A percentile compares a stretch with the other conserved stretches of the same genome.
Conservation (phyloP, 2,888 invertebrate species). For the Tiphia femorata region DNA sequence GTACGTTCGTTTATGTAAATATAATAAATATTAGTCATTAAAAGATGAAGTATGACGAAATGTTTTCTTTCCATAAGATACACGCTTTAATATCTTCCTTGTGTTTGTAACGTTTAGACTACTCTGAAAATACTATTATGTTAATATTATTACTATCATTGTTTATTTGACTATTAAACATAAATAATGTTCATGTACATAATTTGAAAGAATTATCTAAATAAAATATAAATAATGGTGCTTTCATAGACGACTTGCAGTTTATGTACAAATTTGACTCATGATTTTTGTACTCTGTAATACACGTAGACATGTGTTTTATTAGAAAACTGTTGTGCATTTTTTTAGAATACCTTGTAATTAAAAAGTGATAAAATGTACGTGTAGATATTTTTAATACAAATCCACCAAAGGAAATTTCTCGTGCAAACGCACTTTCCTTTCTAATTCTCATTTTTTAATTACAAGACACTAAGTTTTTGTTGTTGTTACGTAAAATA, state of each 20-base stretch:
- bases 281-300: conserved; percentile 22
- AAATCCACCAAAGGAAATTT: not conserved
- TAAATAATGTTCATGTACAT: conserved; percentile 61
- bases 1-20: conserved; percentile 47
- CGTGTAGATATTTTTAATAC: not conserved
- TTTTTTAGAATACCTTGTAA: not conserved
- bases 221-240: conserved; percentile 65
- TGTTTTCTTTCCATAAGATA: conserved; percentile 42
- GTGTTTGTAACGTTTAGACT: conserved; percentile 55
- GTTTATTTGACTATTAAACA: conserved; percentile 56
- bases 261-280: conserved; percentile 24
- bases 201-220: conserved; percentile 58
- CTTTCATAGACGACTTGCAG: conserved; percentile 55
- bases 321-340: not conserved
- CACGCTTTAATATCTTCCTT: conserved; percentile 48
- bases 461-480: not conserved
- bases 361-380: not conserved
- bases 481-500: conserved; percentile 20
- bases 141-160: conserved; percentile 54
- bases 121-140: conserved; percentile 51
- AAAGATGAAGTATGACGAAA: conserved; percentile 23
- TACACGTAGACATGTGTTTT: conserved; percentile 1
- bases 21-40: conserved; percentile 34
- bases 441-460: not conserved
- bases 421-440: not conserved